Percentiles rank a stretch among this genome's conserved stretches.
These are phyloP conservation scores for Eleutherodactylus coqui DNA, from an alignment of 2,797 vertebrate genomes.

Conservation along the genomic window DNA sequence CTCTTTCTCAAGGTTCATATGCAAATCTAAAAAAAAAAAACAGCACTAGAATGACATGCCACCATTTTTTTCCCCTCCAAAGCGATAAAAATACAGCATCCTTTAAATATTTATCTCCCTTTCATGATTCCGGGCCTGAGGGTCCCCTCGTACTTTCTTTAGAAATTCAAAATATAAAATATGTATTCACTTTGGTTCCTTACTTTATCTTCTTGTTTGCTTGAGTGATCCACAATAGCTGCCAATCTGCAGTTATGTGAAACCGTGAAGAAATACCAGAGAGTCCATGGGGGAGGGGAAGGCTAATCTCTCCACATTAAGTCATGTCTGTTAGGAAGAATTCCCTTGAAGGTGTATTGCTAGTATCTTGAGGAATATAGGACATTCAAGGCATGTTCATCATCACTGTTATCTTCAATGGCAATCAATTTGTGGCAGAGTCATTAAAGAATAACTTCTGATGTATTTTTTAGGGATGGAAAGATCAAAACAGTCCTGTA, in stretches of 20 bases:
- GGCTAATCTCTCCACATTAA: slow-evolving; percentile 33
- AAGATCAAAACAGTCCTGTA: neutral
- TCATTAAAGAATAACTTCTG: neutral
- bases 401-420: neutral
- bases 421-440: neutral
- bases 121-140: slow-evolving; percentile 38
- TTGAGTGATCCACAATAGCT: slow-evolving; percentile 51
- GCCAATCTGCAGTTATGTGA: slow-evolving; percentile 39
- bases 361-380: slow-evolving; percentile 10
- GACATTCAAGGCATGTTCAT: slow-evolving; percentile 9
- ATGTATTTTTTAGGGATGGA: neutral
- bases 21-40: neutral
- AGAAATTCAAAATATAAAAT: slow-evolving; percentile 50
- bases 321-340: slow-evolving; percentile 42
- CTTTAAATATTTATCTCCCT: slow-evolving; percentile 41
- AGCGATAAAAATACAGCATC: slow-evolving; percentile 16
- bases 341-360: slow-evolving; percentile 33
- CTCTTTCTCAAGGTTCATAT: neutral
- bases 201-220: slow-evolving; percentile 49
- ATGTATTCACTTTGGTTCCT: slow-evolving; percentile 38
- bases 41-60: neutral
- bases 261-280: slow-evolving; percentile 17
- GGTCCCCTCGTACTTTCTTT: slow-evolving; percentile 43
- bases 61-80: neutral
- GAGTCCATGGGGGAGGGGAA: neutral